Evolutionary conservation across 2,113 vertebrate genomes (phyloP).

Genomic region (Chamaea fasciata): DNA sequence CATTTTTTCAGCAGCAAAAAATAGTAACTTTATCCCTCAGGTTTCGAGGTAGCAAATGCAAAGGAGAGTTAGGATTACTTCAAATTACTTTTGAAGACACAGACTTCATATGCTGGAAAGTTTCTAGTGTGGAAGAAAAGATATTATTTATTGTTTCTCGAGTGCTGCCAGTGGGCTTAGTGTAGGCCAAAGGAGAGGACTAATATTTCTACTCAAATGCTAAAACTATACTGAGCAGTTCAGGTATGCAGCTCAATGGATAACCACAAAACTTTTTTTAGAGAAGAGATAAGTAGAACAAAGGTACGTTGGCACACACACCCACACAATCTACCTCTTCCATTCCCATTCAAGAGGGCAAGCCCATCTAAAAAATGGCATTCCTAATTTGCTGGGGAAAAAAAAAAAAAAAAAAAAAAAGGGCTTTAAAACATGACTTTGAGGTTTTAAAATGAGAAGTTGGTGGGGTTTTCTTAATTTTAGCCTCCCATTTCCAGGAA

Average conservation of each 20-base stretch:
- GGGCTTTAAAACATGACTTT: background rate
- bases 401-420: background rate
- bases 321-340: background rate
- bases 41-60: constrained; percentile 9
- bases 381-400: background rate
- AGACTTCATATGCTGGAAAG: background rate
- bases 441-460: background rate
- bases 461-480: background rate
- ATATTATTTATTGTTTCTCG: constrained; percentile 37
- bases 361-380: background rate
- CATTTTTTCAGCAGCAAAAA: constrained; percentile 33
- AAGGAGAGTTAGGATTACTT: constrained; percentile 41
- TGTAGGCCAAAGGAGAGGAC: background rate
- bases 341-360: background rate
- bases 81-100: constrained; percentile 31
- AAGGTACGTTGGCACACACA: background rate
- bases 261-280: background rate
- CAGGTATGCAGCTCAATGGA: background rate
- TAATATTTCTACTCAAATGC: background rate
- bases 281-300: background rate
- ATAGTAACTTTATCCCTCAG: constrained; percentile 33
- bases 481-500: background rate
- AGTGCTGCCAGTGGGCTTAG: background rate
- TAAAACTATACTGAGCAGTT: background rate
- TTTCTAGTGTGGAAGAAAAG: background rate